These are phyloP conservation scores for Automeris io DNA, from an alignment of 2,888 invertebrate genomes.

Conservation along the genomic window DNA sequence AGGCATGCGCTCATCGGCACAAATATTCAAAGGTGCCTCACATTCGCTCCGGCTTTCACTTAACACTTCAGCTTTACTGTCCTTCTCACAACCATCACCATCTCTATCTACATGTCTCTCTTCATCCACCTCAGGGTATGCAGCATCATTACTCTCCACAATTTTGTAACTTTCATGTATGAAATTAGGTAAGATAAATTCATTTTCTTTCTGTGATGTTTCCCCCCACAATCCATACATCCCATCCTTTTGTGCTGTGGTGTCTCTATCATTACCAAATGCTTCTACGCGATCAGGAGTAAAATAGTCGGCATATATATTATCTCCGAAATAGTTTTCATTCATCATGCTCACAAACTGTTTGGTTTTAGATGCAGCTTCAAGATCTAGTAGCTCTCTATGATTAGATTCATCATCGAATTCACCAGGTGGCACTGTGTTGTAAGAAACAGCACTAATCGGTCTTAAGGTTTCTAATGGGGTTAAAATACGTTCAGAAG, in stretches of 20 bases:
- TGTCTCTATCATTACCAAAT: slow-evolving; percentile 35
- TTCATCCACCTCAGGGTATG: slow-evolving; percentile 44
- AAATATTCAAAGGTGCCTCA: slow-evolving; percentile 80
- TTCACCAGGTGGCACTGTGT: slow-evolving; percentile 47
- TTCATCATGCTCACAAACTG: slow-evolving; percentile 70
- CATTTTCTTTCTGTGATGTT: slow-evolving; percentile 54
- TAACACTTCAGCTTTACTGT: slow-evolving; percentile 58
- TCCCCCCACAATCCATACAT: slow-evolving; percentile 59
- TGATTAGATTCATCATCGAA: slow-evolving; percentile 63
- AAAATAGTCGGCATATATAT: slow-evolving; percentile 68
- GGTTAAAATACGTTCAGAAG: slow-evolving; percentile 33
- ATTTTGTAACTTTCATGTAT: slow-evolving; percentile 69
- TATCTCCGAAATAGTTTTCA: slow-evolving; percentile 69
- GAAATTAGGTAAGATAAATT: slow-evolving; percentile 66
- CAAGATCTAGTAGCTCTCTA: slow-evolving; percentile 55
- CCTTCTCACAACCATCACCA: slow-evolving; percentile 38
- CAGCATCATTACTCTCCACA: slow-evolving; percentile 48
- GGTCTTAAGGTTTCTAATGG: slow-evolving; percentile 56
- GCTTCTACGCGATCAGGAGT: slow-evolving; percentile 60
- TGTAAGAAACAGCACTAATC: slow-evolving; percentile 60
- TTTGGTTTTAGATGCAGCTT: slow-evolving; percentile 59
- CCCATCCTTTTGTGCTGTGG: slow-evolving; percentile 30
- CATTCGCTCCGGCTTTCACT: slow-evolving; percentile 51
- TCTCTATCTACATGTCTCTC: slow-evolving; percentile 28
- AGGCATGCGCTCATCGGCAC: slow-evolving; percentile 92